Evolutionary conservation across 2,888 invertebrate species (phyloP).

Genomic region (Choristoneura rosaceana): DNA sequence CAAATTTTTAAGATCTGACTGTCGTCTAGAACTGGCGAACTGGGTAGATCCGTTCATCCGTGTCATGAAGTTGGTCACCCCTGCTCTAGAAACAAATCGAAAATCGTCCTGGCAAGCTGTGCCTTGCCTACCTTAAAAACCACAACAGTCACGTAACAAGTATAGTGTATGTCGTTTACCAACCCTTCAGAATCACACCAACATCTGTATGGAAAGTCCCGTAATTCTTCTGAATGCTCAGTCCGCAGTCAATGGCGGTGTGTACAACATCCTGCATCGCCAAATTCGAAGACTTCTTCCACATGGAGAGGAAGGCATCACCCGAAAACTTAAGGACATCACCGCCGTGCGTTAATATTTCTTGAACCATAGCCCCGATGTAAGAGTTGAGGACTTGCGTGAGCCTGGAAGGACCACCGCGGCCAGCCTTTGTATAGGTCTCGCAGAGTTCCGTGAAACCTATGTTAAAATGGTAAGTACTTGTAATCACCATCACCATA

Average conservation of each 20-base stretch:
- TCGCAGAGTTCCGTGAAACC: no score
- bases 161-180: background rate
- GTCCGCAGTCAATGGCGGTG: constrained; percentile 88
- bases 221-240: constrained; percentile 88
- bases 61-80: no score
- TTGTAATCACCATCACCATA: constrained; percentile 56
- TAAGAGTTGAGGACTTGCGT: no score
- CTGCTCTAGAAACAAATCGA: no score
- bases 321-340: constrained; percentile 89
- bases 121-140: background rate
- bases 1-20: no score
- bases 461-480: no score
- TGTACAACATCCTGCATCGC: constrained; percentile 86
- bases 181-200: constrained; percentile 86
- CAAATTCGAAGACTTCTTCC: constrained; percentile 84
- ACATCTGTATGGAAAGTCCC: constrained; percentile 87
- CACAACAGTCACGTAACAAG: background rate
- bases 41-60: no score
- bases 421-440: constrained; percentile 89
- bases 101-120: no score
- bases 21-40: no score
- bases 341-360: constrained; percentile 87
- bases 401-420: no score
- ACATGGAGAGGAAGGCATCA: constrained; percentile 88
- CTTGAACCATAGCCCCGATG: no score